Conservation (phyloP, 2,888 invertebrate species). For the Synergus umbraculus region DNA sequence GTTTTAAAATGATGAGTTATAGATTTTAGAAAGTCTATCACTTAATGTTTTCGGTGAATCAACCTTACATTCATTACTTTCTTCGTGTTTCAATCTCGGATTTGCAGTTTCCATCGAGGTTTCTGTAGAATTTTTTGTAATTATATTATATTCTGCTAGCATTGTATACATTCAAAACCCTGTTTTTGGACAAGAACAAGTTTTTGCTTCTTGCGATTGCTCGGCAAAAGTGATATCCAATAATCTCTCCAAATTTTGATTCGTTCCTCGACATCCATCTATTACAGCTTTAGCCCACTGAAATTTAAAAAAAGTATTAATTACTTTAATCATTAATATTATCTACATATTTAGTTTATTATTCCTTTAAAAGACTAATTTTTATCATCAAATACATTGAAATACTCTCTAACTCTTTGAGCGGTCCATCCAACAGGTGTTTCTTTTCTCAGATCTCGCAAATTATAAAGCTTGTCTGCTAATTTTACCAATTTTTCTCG, state of each 20-base stretch:
- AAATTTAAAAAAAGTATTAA: conserved; percentile 46
- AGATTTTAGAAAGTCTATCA: too few species aligned
- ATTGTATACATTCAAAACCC: background rate
- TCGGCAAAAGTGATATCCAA: conserved; percentile 79
- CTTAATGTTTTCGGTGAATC: too few species aligned
- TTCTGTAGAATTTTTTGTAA: background rate
- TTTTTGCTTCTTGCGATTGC: conserved; percentile 35
- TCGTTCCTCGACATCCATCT: conserved; percentile 82
- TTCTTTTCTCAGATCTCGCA: conserved; percentile 77
- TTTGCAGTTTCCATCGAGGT: background rate
- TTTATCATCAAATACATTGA: conserved; percentile 69
- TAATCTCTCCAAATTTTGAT: conserved; percentile 79
- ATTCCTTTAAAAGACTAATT: background rate
- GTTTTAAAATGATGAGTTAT: too few species aligned
- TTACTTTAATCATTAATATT: background rate
- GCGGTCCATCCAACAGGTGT: conserved; percentile 82
- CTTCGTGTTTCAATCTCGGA: background rate
- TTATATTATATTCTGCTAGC: too few species aligned
- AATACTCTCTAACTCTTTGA: conserved; percentile 82
- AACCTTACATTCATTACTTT: too few species aligned
- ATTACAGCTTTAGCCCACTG: conserved; percentile 85
- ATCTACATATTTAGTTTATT: background rate
- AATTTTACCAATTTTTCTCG: conserved; percentile 87
- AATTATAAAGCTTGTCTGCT: conserved; percentile 90
- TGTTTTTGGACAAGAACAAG: background rate